Evolutionary conservation across 2,888 invertebrate genomes (phyloP).

Genomic region (Ectemnius lituratus): DNA sequence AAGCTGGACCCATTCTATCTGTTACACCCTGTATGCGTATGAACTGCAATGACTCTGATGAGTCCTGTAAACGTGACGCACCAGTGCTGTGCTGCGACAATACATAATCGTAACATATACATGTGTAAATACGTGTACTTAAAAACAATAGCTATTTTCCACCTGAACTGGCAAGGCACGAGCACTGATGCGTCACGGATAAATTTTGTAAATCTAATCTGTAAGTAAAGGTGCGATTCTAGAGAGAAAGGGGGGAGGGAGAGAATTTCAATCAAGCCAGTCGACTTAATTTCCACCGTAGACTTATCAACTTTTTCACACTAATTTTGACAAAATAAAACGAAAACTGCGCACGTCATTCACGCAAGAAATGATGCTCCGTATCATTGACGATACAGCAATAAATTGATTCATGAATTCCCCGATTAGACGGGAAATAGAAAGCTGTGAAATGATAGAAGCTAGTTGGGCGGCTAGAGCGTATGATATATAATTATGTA

Average conservation of each 20-base stretch:
- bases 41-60: too few species aligned
- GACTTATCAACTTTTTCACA: constrained; percentile 14
- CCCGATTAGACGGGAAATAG: background rate
- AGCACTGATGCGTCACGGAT: too few species aligned
- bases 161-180: too few species aligned
- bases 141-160: background rate
- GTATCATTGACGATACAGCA: background rate
- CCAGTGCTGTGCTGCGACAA: too few species aligned
- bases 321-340: background rate
- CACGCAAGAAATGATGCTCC: background rate
- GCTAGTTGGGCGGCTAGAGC: background rate
- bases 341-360: background rate
- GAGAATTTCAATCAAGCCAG: background rate
- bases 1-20: too few species aligned
- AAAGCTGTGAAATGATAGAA: background rate
- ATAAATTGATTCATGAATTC: background rate
- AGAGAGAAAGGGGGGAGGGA: background rate
- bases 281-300: constrained; percentile 8
- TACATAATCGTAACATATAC: background rate
- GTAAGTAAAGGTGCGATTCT: constrained; percentile 9
- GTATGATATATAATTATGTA: too few species aligned
- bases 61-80: too few species aligned
- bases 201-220: background rate
- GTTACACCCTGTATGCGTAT: too few species aligned
- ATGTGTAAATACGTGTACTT: background rate